phyloP scores from a whole-genome alignment of 2,113 vertebrate species.

The Tachuris rubrigastra region DNA sequence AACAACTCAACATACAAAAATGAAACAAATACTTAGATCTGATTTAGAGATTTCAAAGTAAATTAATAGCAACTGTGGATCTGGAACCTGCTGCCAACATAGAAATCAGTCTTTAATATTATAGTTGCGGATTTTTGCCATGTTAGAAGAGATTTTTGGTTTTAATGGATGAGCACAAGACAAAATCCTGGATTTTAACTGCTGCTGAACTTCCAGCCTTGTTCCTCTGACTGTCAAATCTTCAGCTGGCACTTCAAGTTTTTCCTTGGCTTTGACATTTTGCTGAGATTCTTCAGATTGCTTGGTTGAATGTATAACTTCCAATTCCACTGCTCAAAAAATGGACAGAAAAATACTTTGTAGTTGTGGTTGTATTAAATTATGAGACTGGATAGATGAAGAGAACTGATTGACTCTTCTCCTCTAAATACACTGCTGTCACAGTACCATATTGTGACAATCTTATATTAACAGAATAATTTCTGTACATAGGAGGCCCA shows the following conservation, averaged over 20 bases:
- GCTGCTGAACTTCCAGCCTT: conserved; percentile 67
- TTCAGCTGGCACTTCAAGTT: background rate
- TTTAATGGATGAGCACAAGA: background rate
- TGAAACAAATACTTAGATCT: background rate
- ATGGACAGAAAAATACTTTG: background rate
- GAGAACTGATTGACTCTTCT: background rate
- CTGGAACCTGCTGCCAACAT: background rate
- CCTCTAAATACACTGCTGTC: background rate
- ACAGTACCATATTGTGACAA: background rate
- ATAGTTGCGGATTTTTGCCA: conserved; percentile 84
- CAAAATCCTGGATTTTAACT: conserved; percentile 43
- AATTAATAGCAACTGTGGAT: background rate
- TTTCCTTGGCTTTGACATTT: background rate
- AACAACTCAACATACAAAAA: background rate
- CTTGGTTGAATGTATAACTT: background rate
- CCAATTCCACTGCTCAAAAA: background rate
- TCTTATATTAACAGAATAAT: background rate
- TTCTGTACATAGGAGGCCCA: background rate
- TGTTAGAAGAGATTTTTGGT: background rate
- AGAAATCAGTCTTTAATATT: conserved; percentile 82
- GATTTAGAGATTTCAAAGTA: background rate
- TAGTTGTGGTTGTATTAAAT: background rate
- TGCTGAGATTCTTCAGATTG: background rate
- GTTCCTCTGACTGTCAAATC: conserved; percentile 60
- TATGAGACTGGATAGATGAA: background rate